A percentile compares a stretch with the other conserved stretches of the same genome.
Evolutionary conservation across 1,140 invertebrate species (phyloP).

Genomic region (Chrysopa pallens): DNA sequence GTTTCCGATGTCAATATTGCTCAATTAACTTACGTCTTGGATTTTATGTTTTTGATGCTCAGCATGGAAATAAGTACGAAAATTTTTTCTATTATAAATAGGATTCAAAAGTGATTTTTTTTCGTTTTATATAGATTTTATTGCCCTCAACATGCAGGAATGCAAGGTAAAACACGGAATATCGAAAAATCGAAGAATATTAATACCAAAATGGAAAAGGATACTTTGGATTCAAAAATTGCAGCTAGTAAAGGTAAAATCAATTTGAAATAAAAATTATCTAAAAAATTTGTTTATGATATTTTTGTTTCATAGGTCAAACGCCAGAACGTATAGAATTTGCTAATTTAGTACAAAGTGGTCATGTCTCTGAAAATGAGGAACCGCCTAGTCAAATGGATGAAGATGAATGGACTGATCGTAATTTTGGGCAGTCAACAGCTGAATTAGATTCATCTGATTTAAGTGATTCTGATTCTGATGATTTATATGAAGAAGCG

Average conservation of each 20-base stretch:
- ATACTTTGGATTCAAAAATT: too few relatives aligned
- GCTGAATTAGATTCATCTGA: constrained; percentile 42
- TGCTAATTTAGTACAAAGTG: constrained; percentile 38
- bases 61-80: constrained; percentile 35
- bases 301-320: constrained; percentile 17
- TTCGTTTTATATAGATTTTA: constrained; percentile 34
- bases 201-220: too few relatives aligned
- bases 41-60: constrained; percentile 57
- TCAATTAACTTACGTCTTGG: constrained; percentile 46
- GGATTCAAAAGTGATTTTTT: too few relatives aligned
- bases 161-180: constrained; percentile 25
- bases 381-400: constrained; percentile 66
- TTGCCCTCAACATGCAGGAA: constrained; percentile 61
- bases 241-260: too few relatives aligned
- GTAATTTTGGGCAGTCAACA: constrained; percentile 66
- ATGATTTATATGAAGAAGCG: constrained; percentile 36
- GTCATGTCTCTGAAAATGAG: constrained; percentile 44
- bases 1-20: constrained; percentile 53
- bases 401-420: constrained; percentile 84
- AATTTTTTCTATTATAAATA: too few relatives aligned
- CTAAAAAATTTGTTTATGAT: too few relatives aligned
- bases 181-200: too few relatives aligned
- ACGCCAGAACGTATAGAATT: constrained; percentile 77
- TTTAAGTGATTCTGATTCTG: constrained; percentile 28
- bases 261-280: too few relatives aligned